phyloP scores from a whole-genome alignment of 2,888 invertebrate species.

The Trachelus iudaicus region DNA sequence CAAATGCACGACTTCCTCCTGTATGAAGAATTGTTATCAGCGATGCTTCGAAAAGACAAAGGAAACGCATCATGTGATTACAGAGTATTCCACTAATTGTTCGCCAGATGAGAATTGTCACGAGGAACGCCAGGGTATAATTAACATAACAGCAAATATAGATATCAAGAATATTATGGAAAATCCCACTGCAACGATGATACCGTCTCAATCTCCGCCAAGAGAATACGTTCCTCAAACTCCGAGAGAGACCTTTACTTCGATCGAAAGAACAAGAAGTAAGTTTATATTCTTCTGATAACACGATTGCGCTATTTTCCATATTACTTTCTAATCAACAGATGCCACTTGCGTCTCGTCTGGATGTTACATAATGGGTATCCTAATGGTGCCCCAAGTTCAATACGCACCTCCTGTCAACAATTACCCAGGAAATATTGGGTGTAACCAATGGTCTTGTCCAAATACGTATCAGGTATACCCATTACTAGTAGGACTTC shows the following conservation, averaged over 20 bases:
- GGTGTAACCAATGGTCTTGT: not conserved
- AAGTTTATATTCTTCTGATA: not conserved
- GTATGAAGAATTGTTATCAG: constrained; percentile 47
- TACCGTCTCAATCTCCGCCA: not conserved
- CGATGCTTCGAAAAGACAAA: constrained; percentile 47
- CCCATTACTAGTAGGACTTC: not conserved
- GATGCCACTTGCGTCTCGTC: not conserved
- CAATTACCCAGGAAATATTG: not conserved
- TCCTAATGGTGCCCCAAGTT: constrained; percentile 28
- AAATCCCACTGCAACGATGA: constrained; percentile 16
- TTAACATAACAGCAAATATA: constrained; percentile 52
- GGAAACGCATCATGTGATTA: constrained; percentile 46
- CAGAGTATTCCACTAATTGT: constrained; percentile 48
- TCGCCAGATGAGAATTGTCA: constrained; percentile 27
- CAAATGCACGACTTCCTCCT: constrained; percentile 39
- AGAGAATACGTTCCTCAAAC: no score
- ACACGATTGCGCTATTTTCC: not conserved
- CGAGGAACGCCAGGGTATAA: constrained; percentile 5
- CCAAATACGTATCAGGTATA: not conserved
- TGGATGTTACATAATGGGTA: not conserved
- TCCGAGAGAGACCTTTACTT: not conserved
- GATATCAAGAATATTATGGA: constrained; percentile 42
- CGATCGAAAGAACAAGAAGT: not conserved
- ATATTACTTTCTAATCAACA: no score
- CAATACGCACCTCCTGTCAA: not conserved